Evolutionary conservation across 2,888 invertebrate genomes (phyloP).

Genomic region (Tipula helvola): DNA sequence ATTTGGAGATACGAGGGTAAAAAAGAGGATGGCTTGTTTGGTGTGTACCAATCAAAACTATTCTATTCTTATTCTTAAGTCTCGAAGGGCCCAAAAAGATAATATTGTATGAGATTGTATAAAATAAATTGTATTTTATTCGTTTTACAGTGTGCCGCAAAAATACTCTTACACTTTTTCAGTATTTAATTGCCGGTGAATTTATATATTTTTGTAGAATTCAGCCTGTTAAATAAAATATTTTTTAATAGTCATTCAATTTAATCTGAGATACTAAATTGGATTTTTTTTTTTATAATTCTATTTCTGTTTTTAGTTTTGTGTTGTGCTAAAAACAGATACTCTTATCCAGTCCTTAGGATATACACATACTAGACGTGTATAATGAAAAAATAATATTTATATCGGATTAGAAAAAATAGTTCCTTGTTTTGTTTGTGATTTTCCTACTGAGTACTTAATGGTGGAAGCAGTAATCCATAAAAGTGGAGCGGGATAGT

Average conservation of each 20-base stretch:
- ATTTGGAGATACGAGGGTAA: not conserved
- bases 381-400: not conserved
- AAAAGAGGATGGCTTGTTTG: not conserved
- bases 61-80: not conserved
- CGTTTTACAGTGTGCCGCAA: not conserved
- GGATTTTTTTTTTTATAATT: not conserved
- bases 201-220: not conserved
- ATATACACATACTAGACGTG: not conserved
- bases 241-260: constrained; percentile 4
- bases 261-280: not conserved
- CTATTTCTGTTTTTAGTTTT: not conserved
- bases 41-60: not conserved
- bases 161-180: not conserved
- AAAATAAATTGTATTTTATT: not conserved
- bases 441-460: not conserved
- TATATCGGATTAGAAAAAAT: not conserved
- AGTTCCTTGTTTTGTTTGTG: not conserved
- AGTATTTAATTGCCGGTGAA: not conserved
- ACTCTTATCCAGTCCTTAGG: not conserved
- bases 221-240: not conserved
- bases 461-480: not conserved
- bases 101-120: not conserved
- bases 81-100: not conserved
- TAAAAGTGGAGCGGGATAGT: not conserved
- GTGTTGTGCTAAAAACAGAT: not conserved